Conservation (phyloP, 2,113 vertebrate genomes). For the Rhinoptilus africanus region DNA sequence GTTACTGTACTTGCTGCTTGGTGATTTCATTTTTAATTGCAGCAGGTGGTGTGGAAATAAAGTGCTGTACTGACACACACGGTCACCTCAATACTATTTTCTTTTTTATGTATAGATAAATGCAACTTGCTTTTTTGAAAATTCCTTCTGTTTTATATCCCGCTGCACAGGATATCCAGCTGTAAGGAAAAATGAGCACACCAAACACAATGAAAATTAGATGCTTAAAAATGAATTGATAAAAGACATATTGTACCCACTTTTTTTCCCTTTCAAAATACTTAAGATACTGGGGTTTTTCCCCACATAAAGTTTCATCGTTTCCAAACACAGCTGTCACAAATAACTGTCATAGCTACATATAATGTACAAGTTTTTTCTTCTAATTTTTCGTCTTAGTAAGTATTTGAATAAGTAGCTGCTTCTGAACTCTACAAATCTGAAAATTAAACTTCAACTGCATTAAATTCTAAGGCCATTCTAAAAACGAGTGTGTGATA, state of each 20-base stretch:
- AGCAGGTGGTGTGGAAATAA: constrained; percentile 31
- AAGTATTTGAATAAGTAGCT: neutral
- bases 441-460: neutral
- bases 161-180: neutral
- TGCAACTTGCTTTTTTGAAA: neutral
- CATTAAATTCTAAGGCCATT: neutral
- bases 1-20: constrained; percentile 42
- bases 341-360: neutral
- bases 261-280: neutral
- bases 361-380: neutral
- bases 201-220: neutral
- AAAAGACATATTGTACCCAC: neutral
- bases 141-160: neutral
- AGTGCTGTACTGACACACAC: constrained; percentile 32
- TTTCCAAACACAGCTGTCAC: neutral
- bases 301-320: neutral
- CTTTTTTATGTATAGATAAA: constrained; percentile 42
- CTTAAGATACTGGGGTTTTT: neutral
- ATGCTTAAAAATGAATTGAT: neutral
- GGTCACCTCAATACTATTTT: neutral
- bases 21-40: constrained; percentile 47
- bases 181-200: neutral
- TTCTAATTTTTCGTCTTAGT: neutral
- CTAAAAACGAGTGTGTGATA: neutral
- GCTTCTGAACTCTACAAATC: neutral